Evolutionary conservation across 2,888 invertebrate species (phyloP).

Genomic region (Aporophyla lueneburgensis): DNA sequence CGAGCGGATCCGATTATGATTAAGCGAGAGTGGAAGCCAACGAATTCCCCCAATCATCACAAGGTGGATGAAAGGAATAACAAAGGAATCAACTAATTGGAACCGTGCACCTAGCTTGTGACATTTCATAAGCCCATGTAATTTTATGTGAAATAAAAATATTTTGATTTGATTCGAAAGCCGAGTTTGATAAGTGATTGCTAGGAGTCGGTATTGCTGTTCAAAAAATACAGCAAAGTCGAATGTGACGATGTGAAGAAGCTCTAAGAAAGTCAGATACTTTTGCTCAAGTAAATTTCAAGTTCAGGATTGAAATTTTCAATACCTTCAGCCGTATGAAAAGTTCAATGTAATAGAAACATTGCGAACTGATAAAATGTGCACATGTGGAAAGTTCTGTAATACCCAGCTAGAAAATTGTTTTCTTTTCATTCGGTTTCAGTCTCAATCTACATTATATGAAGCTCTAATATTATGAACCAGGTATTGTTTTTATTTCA

Average conservation of each 20-base stretch:
- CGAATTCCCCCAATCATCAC: background rate
- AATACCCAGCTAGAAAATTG: background rate
- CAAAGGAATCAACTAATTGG: too few relatives aligned
- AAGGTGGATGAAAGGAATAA: too few relatives aligned
- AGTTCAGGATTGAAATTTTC: background rate
- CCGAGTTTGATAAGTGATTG: background rate
- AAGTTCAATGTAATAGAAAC: background rate
- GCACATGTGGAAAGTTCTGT: too few relatives aligned
- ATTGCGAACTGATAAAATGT: background rate
- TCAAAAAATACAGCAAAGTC: too few relatives aligned
- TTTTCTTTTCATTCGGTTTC: background rate
- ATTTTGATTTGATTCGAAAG: too few relatives aligned
- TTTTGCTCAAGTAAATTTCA: background rate
- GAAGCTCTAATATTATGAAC: background rate
- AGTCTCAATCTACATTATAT: background rate
- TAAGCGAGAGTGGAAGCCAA: background rate
- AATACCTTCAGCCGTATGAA: background rate
- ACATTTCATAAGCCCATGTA: too few relatives aligned
- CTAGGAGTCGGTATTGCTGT: background rate
- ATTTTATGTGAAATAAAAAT: too few relatives aligned
- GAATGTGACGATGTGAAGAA: background rate
- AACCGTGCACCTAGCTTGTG: too few relatives aligned
- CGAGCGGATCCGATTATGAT: background rate
- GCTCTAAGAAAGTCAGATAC: background rate
- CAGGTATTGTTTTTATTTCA: slow-evolving; percentile 9